Percentiles rank a stretch among this genome's conserved stretches.
These are phyloP conservation scores for Oxystoma pomonae DNA, from an alignment of 2,888 invertebrate genomes.

Conservation along the genomic window DNA sequence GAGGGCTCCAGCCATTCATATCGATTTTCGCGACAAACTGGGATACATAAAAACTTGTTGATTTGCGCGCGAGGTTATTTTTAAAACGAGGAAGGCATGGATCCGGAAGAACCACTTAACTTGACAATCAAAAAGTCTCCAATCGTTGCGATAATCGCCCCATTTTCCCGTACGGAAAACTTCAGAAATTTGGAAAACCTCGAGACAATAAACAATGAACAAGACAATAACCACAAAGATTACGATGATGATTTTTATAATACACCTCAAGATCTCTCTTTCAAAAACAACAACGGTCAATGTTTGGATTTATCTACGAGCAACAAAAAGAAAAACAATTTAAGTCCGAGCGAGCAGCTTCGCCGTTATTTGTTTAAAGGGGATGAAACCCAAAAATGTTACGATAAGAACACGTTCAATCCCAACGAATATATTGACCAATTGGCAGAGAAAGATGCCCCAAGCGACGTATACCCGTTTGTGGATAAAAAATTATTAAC, in stretches of 20 bases:
- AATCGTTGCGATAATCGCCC: constrained; percentile 51
- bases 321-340: constrained; percentile 22
- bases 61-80: constrained; percentile 38
- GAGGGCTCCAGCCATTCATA: constrained; percentile 46
- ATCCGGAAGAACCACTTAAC: constrained; percentile 48
- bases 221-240: constrained; percentile 12
- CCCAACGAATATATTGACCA: constrained; percentile 33
- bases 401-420: constrained; percentile 44
- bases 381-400: constrained; percentile 44
- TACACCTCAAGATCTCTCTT: constrained; percentile 46
- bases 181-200: constrained; percentile 12
- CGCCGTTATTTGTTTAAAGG: constrained; percentile 38
- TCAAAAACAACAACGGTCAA: constrained; percentile 34
- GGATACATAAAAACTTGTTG: constrained; percentile 52
- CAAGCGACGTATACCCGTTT: constrained; percentile 44
- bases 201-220: constrained; percentile 13
- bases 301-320: constrained; percentile 31
- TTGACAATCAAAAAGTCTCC: constrained; percentile 52
- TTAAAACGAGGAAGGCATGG: constrained; percentile 15
- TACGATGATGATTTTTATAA: constrained; percentile 42
- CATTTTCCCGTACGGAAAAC: constrained; percentile 38
- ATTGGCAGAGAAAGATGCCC: constrained; percentile 31
- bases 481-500: constrained; percentile 49
- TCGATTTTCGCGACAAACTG: constrained; percentile 50
- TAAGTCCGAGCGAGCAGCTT: constrained; percentile 39